These are phyloP conservation scores for Montipora cactus DNA, from an alignment of 64 coral and sea anemone species.

Conservation along the genomic window DNA sequence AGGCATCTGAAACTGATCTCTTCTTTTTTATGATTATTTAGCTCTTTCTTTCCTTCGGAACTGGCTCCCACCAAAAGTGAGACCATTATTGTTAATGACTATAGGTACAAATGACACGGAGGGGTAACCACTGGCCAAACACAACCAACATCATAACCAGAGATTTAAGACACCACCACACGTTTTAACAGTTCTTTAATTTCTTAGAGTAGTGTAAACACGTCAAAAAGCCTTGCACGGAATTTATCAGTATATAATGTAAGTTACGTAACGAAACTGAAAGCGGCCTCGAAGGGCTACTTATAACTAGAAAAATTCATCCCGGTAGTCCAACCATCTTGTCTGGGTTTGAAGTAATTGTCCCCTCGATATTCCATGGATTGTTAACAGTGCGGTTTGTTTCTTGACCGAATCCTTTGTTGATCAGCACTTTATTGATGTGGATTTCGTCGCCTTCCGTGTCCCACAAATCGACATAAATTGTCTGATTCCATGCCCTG, in stretches of 20 bases:
- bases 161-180: too few relatives aligned
- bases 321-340: conserved; percentile 48
- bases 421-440: conserved; percentile 81
- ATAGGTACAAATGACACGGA: too few relatives aligned
- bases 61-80: too few relatives aligned
- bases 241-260: background rate
- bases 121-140: too few relatives aligned
- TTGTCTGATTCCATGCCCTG: conserved; percentile 83
- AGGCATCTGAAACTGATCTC: too few relatives aligned
- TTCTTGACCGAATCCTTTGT: conserved; percentile 68
- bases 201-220: background rate
- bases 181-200: background rate
- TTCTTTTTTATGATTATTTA: too few relatives aligned
- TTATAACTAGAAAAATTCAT: background rate
- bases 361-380: conserved; percentile 60
- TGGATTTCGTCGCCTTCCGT: conserved; percentile 65
- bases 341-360: background rate
- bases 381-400: conserved; percentile 26
- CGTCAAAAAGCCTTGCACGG: background rate
- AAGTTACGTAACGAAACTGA: background rate
- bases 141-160: too few relatives aligned
- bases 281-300: background rate
- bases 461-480: conserved; percentile 79
- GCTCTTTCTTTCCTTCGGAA: too few relatives aligned
- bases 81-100: too few relatives aligned